Conservation (phyloP, 2,888 invertebrate genomes). For the Pseudoips prasinana region DNA sequence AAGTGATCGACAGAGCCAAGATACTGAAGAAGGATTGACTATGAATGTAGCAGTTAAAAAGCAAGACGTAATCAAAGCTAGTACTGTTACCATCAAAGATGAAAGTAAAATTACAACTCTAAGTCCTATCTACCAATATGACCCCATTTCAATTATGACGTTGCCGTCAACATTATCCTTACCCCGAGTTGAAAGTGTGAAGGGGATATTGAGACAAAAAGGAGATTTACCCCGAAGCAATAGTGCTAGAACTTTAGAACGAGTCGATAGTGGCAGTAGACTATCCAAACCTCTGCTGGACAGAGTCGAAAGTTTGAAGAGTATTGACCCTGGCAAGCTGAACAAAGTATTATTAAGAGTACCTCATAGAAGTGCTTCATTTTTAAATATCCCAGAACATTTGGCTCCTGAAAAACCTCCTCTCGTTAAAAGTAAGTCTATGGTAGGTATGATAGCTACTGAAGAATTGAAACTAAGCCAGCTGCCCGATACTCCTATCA, state of each 20-base stretch:
- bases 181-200: slow-evolving; percentile 70
- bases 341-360: slow-evolving; percentile 68
- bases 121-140: slow-evolving; percentile 64
- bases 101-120: slow-evolving; percentile 71
- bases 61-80: slow-evolving; percentile 71
- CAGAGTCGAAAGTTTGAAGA: slow-evolving; percentile 73
- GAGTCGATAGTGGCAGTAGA: slow-evolving; percentile 57
- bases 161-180: slow-evolving; percentile 60
- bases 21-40: slow-evolving; percentile 67
- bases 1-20: slow-evolving; percentile 57
- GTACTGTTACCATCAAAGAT: slow-evolving; percentile 69
- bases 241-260: slow-evolving; percentile 61
- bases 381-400: slow-evolving; percentile 72
- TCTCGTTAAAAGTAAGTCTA: slow-evolving; percentile 66
- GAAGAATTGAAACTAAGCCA: slow-evolving; percentile 64
- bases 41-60: slow-evolving; percentile 69
- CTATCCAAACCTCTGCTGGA: slow-evolving; percentile 50
- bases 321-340: slow-evolving; percentile 64
- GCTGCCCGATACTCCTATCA: slow-evolving; percentile 74
- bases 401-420: slow-evolving; percentile 66
- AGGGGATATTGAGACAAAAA: slow-evolving; percentile 62
- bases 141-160: slow-evolving; percentile 56
- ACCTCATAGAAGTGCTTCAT: slow-evolving; percentile 75
- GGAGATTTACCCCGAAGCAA: slow-evolving; percentile 58
- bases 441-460: slow-evolving; percentile 57